Conservation (phyloP, 2,888 invertebrate species). For the Heteropelma amictum region DNA sequence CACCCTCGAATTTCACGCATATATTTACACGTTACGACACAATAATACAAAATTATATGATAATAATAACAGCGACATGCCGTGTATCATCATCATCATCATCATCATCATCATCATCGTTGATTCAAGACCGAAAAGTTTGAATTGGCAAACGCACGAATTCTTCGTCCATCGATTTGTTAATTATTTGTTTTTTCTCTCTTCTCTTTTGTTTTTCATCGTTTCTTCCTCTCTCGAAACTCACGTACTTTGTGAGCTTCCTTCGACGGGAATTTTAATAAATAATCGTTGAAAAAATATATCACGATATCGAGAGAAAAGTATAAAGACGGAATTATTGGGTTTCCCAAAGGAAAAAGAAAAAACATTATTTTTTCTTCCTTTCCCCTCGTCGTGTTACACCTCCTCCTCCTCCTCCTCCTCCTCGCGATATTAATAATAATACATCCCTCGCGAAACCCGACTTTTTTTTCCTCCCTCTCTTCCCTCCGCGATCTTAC, state of each 20-base stretch:
- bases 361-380: not conserved
- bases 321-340: constrained; percentile 62
- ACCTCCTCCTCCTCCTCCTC: not conserved
- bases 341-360: too few species aligned
- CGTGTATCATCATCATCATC: too few species aligned
- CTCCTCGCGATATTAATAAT: constrained; percentile 55
- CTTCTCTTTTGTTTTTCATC: constrained; percentile 12
- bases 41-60: too few species aligned
- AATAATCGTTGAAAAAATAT: constrained; percentile 70
- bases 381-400: not conserved
- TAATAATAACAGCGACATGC: too few species aligned
- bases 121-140: too few species aligned
- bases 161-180: not conserved
- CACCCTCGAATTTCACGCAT: too few species aligned
- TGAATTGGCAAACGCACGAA: too few species aligned
- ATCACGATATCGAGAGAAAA: constrained; percentile 62
- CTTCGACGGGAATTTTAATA: constrained; percentile 62
- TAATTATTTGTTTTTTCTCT: constrained; percentile 3
- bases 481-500: constrained; percentile 7
- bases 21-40: too few species aligned
- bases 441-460: constrained; percentile 64
- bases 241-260: constrained; percentile 48
- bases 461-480: constrained; percentile 21
- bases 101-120: too few species aligned
- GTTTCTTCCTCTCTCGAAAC: constrained; percentile 44